Conservation (phyloP, 92 coral and sea anemone genomes). For the Palythoa heliodiscus region DNA sequence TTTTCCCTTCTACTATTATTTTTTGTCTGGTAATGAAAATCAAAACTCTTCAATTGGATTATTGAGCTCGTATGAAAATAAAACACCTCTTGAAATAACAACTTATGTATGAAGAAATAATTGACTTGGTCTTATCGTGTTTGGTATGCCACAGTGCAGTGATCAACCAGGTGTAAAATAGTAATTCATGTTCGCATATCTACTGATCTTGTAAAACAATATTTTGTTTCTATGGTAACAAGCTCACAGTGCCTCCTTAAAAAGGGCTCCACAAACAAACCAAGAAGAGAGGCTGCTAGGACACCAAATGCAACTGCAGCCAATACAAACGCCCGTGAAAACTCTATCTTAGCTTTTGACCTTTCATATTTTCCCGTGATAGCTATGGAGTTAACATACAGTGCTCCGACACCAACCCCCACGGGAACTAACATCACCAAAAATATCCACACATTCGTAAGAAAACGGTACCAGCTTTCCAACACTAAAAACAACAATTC, state of each 20-base stretch:
- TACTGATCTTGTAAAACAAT: conserved; percentile 68
- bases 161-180: neutral
- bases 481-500: conserved; percentile 50
- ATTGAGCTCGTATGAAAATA: too few species aligned
- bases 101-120: too few species aligned
- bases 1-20: too few species aligned
- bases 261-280: conserved; percentile 60
- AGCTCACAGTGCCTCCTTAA: conserved; percentile 59
- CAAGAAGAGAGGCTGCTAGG: conserved; percentile 62
- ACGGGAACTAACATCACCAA: too few species aligned
- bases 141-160: too few species aligned
- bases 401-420: conserved; percentile 64
- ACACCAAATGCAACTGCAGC: conserved; percentile 64
- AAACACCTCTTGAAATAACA: too few species aligned
- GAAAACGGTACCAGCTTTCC: conserved; percentile 70
- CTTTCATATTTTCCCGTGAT: conserved; percentile 47
- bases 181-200: conserved; percentile 48
- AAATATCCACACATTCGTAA: too few species aligned
- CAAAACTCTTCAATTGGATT: too few species aligned
- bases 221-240: conserved; percentile 28
- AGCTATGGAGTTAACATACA: conserved; percentile 63
- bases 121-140: too few species aligned
- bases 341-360: conserved; percentile 54
- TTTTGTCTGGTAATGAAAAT: too few species aligned
- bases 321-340: conserved; percentile 79